A percentile compares a stretch with the other conserved stretches of the same genome.
phyloP scores from a whole-genome alignment of 2,888 invertebrate species.

The Anticlea derivata region DNA sequence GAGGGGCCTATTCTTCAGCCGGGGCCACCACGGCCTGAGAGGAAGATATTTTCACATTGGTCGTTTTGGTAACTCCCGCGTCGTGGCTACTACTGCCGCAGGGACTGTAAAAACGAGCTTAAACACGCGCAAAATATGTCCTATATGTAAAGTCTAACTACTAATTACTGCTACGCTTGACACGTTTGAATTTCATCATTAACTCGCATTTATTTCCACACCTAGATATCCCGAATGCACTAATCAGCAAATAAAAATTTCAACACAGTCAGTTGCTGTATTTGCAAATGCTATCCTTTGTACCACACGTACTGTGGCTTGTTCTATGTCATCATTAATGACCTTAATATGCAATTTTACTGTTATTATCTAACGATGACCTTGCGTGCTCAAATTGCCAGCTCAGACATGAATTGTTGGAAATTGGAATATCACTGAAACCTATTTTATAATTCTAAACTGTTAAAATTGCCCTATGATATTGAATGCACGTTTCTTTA shows the following conservation, averaged over 20 bases:
- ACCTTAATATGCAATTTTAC: slow-evolving; percentile 16
- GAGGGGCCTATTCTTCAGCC: too few species aligned
- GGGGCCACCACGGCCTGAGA: too few species aligned
- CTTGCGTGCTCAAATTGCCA: slow-evolving; percentile 11
- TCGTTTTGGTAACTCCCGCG: too few species aligned
- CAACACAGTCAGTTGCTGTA: slow-evolving; percentile 1
- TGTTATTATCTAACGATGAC: neutral
- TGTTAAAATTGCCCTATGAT: neutral
- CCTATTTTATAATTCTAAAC: neutral
- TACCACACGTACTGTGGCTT: slow-evolving; percentile 11
- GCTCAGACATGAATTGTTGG: neutral
- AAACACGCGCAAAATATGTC: too few species aligned
- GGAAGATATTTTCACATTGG: too few species aligned
- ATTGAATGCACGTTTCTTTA: too few species aligned
- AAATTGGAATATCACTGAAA: too few species aligned
- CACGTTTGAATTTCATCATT: neutral
- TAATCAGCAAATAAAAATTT: slow-evolving; percentile 12
- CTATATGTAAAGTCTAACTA: too few species aligned
- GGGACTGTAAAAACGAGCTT: too few species aligned
- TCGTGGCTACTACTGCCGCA: too few species aligned
- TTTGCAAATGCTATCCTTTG: slow-evolving; percentile 5
- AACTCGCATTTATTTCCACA: neutral
- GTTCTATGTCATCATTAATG: slow-evolving; percentile 9
- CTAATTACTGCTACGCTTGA: too few species aligned
- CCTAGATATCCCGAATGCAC: neutral